Conservation (phyloP, 2,113 vertebrate genomes). For the Microcebus tavaratra region DNA sequence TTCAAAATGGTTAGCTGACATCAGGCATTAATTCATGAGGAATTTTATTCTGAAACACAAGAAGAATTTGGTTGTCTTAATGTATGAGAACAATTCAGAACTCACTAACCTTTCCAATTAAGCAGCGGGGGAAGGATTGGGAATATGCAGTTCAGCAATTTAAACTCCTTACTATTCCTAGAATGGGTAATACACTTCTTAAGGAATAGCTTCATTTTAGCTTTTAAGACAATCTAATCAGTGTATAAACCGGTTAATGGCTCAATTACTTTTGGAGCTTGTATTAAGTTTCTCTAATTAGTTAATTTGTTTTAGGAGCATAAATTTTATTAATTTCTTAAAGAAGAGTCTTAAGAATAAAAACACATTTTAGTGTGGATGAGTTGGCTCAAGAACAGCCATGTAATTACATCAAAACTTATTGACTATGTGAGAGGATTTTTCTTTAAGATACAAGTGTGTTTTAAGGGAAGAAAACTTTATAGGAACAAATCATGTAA, state of each 20-base stretch:
- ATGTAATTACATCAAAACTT: constrained; percentile 32
- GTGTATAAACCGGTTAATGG: constrained; percentile 32
- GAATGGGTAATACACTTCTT: background rate
- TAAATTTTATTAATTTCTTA: constrained; percentile 63
- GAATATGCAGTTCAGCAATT: background rate
- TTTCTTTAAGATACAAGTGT: constrained; percentile 28
- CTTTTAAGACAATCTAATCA: constrained; percentile 48
- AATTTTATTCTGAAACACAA: constrained; percentile 40
- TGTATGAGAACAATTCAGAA: background rate
- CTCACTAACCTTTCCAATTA: constrained; percentile 32
- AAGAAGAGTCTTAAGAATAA: constrained; percentile 60
- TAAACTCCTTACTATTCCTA: background rate
- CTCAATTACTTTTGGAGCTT: constrained; percentile 21
- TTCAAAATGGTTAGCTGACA: constrained; percentile 24
- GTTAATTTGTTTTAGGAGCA: constrained; percentile 35
- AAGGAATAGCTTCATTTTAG: constrained; percentile 37
- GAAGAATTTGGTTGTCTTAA: constrained; percentile 32
- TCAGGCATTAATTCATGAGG: background rate
- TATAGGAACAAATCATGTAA: constrained; percentile 20
- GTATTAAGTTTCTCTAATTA: constrained; percentile 52
- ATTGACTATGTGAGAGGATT: constrained; percentile 30
- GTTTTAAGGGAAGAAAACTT: constrained; percentile 11
- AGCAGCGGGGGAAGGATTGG: background rate
- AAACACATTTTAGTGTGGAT: constrained; percentile 14
- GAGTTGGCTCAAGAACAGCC: constrained; percentile 16